A percentile compares a stretch with the other conserved stretches of the same genome.
These are phyloP conservation scores for Sceliomorpha sp. DNA, from an alignment of 2,888 invertebrate species.

Conservation along the genomic window DNA sequence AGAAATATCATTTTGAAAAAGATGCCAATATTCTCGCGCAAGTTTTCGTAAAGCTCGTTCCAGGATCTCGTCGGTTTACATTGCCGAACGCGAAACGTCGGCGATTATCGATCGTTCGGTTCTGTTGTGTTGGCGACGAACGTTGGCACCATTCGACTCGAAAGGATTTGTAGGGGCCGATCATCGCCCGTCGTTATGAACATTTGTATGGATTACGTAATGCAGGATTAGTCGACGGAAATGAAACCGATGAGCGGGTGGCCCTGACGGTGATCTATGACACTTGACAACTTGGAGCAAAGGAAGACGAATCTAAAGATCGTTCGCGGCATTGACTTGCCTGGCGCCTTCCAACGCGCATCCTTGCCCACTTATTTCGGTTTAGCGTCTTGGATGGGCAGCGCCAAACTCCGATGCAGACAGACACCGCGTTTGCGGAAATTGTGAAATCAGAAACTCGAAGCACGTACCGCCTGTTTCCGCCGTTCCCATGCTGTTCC, in stretches of 20 bases:
- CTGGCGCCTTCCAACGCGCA: conserved; percentile 7
- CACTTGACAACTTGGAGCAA: conserved; percentile 44
- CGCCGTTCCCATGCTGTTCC: conserved; percentile 39
- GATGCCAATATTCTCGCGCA: no score
- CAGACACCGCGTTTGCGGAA: conserved; percentile 73
- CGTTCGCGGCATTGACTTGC: conserved; percentile 41
- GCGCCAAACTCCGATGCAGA: conserved; percentile 38
- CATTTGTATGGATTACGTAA: conserved; percentile 48
- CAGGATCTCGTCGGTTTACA: no score
- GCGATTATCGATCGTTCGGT: no score
- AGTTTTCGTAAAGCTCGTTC: no score
- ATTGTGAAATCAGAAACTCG: conserved; percentile 80
- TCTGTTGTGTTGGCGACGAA: no score
- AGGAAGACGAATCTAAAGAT: conserved; percentile 53
- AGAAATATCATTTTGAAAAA: no score
- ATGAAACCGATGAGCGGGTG: conserved; percentile 51
- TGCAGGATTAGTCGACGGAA: conserved; percentile 44
- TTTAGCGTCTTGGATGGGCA: conserved; percentile 14
- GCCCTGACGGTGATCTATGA: conserved; percentile 51
- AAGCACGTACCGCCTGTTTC: conserved; percentile 72
- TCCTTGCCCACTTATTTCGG: conserved; percentile 22
- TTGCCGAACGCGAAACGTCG: no score
- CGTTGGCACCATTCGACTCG: no score
- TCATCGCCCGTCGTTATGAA: conserved; percentile 34
- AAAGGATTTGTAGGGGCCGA: conserved; percentile 38